Evolutionary conservation across 1,140 invertebrate genomes (phyloP), one percentile per base, ranked within the genome.

Genomic region (Tyrophagus putrescentiae): DNA sequence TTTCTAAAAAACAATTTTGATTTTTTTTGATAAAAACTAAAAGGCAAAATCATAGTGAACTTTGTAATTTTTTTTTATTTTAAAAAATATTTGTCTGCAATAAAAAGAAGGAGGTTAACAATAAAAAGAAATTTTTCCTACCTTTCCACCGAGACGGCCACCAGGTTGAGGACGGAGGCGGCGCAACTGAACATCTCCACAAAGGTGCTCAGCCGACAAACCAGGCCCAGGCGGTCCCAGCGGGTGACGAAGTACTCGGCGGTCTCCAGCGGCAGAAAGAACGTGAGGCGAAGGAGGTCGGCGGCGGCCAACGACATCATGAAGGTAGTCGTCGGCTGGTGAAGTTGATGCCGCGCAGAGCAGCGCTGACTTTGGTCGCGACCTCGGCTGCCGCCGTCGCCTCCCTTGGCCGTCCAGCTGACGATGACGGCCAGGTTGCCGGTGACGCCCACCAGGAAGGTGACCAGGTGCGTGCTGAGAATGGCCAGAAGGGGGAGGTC

Each of bases 401-500:
- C 59, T 13, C 62, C 11, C 21, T 53, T 27, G n/a, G n/a, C n/a
- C 13, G 59, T 52, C 59, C 59, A 61, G 9, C 65, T 68, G 33
- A 44, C 57, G 27, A 70, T 67, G n/a, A 70, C 66, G 29, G 69
- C 45, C 57, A 65, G 60, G 58, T 70, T 70, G 5, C 68, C 68
- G 2, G 66, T 60, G n/a, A 69, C 64, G 5, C 72, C 72, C 23
- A 74, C 52, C 23, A 73, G 33, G 57, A 73, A 72, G 16, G 71
- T 72, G 45, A 73, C 63, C 11, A 71, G 65, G 59, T 74, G 68
- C 4, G 70, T 71, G 33, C 71, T 66, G 34, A 73, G 60, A 56
- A 73, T 73, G 39, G 68, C 65, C 23, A 70, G 36, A 59, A 72
- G 72, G 42, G 65, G 60, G 5, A 65, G 60, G 59, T 72, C 71